These are phyloP conservation scores for Ornithoptera priamus DNA, from an alignment of 2,888 invertebrate genomes.

Conservation along the genomic window DNA sequence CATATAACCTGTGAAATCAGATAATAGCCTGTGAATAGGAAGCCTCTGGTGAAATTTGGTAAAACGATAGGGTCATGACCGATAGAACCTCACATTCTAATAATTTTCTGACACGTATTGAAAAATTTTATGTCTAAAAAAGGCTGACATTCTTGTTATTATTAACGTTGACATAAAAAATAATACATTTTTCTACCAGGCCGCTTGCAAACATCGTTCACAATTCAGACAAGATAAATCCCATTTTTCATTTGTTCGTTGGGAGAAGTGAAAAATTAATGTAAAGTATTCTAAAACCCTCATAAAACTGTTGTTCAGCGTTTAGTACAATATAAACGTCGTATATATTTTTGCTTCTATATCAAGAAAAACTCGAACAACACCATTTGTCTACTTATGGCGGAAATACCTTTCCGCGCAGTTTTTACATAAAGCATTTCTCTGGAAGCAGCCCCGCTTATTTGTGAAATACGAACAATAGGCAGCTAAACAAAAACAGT, in stretches of 20 bases:
- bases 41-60: too few species aligned
- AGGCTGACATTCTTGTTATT: too few species aligned
- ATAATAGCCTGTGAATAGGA: background rate
- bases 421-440: conserved; percentile 29
- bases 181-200: too few species aligned
- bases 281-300: conserved; percentile 4
- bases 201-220: conserved; percentile 6
- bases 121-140: too few species aligned
- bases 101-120: too few species aligned
- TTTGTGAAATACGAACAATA: conserved; percentile 29
- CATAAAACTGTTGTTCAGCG: conserved; percentile 15
- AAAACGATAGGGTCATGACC: too few species aligned
- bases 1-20: background rate
- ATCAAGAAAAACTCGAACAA: conserved; percentile 24
- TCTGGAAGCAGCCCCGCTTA: conserved; percentile 25
- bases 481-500: conserved; percentile 26
- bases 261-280: background rate
- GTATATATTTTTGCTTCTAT: conserved; percentile 19
- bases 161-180: too few species aligned
- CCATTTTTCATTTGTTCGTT: background rate
- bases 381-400: conserved; percentile 25
- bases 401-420: conserved; percentile 25
- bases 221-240: background rate
- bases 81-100: too few species aligned
- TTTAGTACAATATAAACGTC: conserved; percentile 8